Base-by-base conservation (phyloP, 2,888 invertebrate species). In the Minunthozetes semirufus region DNA sequence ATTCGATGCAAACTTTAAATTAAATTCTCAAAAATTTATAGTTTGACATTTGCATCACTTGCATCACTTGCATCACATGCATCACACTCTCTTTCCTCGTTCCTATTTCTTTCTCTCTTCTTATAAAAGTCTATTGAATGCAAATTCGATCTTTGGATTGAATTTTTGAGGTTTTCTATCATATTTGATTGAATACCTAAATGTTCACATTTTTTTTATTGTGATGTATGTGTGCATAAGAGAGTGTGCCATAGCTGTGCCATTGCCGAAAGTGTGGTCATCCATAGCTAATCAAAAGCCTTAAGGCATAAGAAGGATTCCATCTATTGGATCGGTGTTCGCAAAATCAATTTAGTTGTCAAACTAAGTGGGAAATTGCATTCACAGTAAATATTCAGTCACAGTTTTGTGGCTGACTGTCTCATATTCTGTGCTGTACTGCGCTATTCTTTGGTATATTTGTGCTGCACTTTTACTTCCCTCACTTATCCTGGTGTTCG, bases 311-410 rank as follows among this genome's bases (percentile, higher is more conserved):
- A 17, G 38, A 68, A 68, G 33, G 68, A 68, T 68, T 22, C 42
- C 1, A 68, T 42, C n/a, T 38, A 38, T 38, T 38, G 42, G 38
- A 68, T 42, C 68, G 38, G 46, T 17, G 38, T 38, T 68, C 73
- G n/a, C 42, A 48, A 77, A 77, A 77, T 77, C 77, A 77, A 77
- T 77, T 77, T 77, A 77, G 74, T 77, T 76, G 77, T 77, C 77
- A 77, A 77, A 77, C 77, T 77, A 77, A 77, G 77, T 77, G 77
- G 75, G 77, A 77, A 76, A 76, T 77, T 76, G 76, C 77, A 74
- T 73, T 72, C 77, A 76, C 74, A 74, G 77, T 76, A 76, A 77
- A 77, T 77, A 77, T 71, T 61, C 61, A 73, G 63, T 68, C 42
- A 42, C 68, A 42, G 42, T 38, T 68, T 68, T 68, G 68, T 22